Conservation (phyloP, 2,113 vertebrate genomes). For the Ranitomeya variabilis region DNA sequence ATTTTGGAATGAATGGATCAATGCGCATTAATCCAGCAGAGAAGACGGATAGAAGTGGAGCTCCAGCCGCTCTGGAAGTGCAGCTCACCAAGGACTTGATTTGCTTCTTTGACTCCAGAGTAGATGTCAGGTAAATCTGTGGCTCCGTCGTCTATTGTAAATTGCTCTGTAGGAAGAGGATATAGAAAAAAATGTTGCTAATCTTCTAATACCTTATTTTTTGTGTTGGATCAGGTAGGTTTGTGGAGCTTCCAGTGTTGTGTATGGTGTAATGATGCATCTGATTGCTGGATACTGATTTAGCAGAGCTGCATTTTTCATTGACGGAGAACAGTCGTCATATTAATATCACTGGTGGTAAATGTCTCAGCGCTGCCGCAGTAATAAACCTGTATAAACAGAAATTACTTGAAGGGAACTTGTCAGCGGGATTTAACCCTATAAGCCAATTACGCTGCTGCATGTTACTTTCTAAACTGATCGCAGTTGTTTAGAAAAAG, state of each 20-base stretch:
- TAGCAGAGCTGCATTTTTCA: background rate
- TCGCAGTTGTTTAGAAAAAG: too few relatives aligned
- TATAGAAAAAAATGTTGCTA: background rate
- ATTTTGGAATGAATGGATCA: constrained; percentile 96
- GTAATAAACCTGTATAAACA: too few relatives aligned
- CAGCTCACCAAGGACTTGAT: constrained; percentile 81
- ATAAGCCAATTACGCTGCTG: too few relatives aligned
- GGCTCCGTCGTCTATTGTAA: background rate
- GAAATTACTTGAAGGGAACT: too few relatives aligned
- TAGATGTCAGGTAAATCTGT: constrained; percentile 83
- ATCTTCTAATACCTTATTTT: background rate
- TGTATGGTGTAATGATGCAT: too few relatives aligned
- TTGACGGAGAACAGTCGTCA: background rate
- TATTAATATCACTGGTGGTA: too few relatives aligned
- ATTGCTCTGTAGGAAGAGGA: background rate
- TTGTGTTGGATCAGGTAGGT: background rate
- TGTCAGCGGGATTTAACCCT: too few relatives aligned
- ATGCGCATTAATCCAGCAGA: constrained; percentile 79
- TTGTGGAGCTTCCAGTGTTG: background rate
- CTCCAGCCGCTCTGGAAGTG: constrained; percentile 74
- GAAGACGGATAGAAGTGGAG: constrained; percentile 66
- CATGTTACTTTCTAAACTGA: too few relatives aligned
- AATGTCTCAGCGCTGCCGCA: too few relatives aligned
- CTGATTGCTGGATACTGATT: too few relatives aligned
- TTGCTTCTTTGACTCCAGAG: constrained; percentile 85